A percentile compares a stretch with the other conserved stretches of the same genome.
Conservation (phyloP, 30 jellyfish, hydroid and myxozoan species). For the Turritopsis rubra region DNA sequence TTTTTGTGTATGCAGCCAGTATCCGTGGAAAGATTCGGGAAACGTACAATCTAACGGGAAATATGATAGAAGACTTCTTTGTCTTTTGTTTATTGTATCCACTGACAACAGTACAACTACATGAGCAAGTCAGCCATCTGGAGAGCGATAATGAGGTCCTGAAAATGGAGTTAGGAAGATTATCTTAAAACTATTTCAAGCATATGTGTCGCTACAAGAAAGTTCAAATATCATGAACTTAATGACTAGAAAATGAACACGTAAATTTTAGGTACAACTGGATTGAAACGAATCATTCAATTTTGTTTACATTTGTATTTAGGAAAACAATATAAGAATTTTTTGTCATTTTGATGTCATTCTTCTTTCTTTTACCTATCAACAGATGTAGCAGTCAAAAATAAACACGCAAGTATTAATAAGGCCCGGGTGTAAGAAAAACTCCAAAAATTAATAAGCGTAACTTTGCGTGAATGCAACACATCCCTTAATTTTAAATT, state of each 20-base stretch:
- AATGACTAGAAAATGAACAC: not conserved
- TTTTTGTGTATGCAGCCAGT: slow-evolving; percentile 62
- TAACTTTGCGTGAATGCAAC: too few relatives aligned
- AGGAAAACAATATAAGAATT: not conserved
- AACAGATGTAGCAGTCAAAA: too few relatives aligned
- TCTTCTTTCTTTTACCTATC: too few relatives aligned
- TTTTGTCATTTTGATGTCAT: not conserved
- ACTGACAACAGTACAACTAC: slow-evolving; percentile 65
- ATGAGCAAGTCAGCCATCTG: slow-evolving; percentile 31
- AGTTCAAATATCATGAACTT: not conserved
- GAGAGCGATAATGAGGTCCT: not conserved
- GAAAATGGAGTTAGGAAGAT: not conserved
- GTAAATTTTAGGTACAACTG: not conserved
- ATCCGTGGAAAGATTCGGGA: slow-evolving; percentile 59
- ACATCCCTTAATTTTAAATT: too few relatives aligned
- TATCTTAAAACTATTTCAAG: not conserved
- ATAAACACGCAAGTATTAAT: too few relatives aligned
- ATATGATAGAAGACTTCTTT: slow-evolving; percentile 74
- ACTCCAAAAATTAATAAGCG: too few relatives aligned
- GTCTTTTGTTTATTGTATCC: slow-evolving; percentile 63
- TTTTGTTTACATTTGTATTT: not conserved
- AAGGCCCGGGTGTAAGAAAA: too few relatives aligned
- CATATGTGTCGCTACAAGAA: too few relatives aligned
- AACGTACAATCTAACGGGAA: slow-evolving; percentile 52
- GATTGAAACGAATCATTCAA: not conserved